A percentile compares a stretch with the other conserved stretches of the same genome.
These are phyloP conservation scores for Mustela lutreola DNA, from an alignment of 2,113 vertebrate genomes.

Conservation along the genomic window DNA sequence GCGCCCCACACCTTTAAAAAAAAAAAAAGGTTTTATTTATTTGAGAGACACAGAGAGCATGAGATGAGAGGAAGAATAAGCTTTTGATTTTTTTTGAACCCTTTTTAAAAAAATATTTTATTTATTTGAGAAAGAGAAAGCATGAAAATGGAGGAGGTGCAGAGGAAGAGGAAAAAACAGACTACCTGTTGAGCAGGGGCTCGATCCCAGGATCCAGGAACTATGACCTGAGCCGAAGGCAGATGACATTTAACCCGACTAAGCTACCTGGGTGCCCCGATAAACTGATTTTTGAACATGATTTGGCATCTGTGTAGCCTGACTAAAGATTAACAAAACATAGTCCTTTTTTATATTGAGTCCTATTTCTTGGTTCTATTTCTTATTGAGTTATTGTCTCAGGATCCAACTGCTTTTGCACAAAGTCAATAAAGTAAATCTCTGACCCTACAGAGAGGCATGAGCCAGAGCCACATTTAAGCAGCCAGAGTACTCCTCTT, in stretches of 20 bases:
- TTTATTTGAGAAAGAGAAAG: not conserved
- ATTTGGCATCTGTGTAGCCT: slow-evolving; percentile 7
- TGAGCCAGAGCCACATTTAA: not conserved
- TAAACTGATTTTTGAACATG: slow-evolving; percentile 11
- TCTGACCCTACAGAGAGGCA: not conserved
- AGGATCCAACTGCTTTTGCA: not conserved
- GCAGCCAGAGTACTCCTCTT: not conserved
- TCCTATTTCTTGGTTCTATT: not conserved
- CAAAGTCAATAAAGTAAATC: slow-evolving; percentile 23
- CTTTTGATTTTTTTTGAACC: too few species aligned
- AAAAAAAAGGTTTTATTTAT: not conserved
- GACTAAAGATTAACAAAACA: slow-evolving; percentile 1
- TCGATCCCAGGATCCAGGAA: not conserved
- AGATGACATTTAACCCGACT: not conserved
- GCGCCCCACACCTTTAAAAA: too few species aligned
- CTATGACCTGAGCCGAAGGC: not conserved
- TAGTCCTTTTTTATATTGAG: not conserved
- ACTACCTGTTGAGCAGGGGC: not conserved
- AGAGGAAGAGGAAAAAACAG: not conserved
- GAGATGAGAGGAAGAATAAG: too few species aligned
- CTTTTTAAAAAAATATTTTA: too few species aligned
- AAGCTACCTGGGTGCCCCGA: not conserved
- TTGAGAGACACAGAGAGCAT: not conserved
- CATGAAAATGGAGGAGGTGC: not conserved
- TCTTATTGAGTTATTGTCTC: not conserved